A percentile compares a stretch with the other conserved stretches of the same genome.
Evolutionary conservation across 2,888 invertebrate species (phyloP).

Genomic region (Spodoptera littoralis): DNA sequence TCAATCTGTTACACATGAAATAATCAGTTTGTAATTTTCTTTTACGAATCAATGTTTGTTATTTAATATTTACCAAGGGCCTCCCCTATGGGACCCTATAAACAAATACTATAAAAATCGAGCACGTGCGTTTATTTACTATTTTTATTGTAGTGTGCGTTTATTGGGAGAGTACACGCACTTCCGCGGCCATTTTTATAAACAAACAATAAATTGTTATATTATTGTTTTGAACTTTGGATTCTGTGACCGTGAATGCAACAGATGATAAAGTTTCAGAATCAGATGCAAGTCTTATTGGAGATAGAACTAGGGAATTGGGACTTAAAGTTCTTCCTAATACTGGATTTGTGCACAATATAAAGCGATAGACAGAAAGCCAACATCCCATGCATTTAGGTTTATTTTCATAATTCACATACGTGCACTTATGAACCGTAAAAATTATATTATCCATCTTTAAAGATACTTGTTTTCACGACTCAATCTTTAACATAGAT

Average conservation of each 20-base stretch:
- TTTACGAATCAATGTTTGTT: slow-evolving; percentile 23
- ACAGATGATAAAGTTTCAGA: too few species aligned
- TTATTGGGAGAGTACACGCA: slow-evolving; percentile 65
- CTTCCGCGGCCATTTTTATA: slow-evolving; percentile 45
- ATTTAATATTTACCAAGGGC: slow-evolving; percentile 56
- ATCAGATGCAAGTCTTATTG: too few species aligned
- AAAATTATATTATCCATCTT: too few species aligned
- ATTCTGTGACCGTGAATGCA: slow-evolving; percentile 4
- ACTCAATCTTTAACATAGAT: too few species aligned
- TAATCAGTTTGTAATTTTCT: slow-evolving; percentile 40
- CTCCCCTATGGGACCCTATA: slow-evolving; percentile 33
- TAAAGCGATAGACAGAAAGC: too few species aligned
- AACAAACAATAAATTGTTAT: slow-evolving; percentile 35
- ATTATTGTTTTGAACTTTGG: slow-evolving; percentile 25
- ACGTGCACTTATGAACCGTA: too few species aligned
- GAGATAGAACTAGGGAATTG: too few species aligned
- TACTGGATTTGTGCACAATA: too few species aligned
- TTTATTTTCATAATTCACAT: too few species aligned
- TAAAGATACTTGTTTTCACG: too few species aligned
- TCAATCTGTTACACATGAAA: slow-evolving; percentile 33
- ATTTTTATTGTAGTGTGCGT: slow-evolving; percentile 57
- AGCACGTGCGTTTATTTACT: slow-evolving; percentile 48
- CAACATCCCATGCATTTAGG: too few species aligned
- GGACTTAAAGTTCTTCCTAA: too few species aligned
- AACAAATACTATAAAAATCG: slow-evolving; percentile 52